A percentile compares a stretch with the other conserved stretches of the same genome.
phyloP scores from a whole-genome alignment of 2,888 invertebrate genomes.

The Apamea crenata region DNA sequence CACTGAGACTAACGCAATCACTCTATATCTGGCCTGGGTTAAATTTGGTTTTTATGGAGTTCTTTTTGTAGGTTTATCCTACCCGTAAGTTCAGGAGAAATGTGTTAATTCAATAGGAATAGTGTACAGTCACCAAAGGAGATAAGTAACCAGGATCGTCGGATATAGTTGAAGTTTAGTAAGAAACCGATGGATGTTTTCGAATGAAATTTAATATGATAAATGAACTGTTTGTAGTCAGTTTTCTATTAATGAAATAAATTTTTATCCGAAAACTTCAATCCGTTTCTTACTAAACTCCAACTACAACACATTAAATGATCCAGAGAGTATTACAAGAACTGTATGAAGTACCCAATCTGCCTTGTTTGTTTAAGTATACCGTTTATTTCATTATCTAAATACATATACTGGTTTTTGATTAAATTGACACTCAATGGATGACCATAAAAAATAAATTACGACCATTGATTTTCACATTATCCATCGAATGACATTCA shows the following conservation, averaged over 20 bases:
- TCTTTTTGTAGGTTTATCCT: not conserved
- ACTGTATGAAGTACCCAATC: too few relatives aligned
- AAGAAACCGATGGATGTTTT: too few relatives aligned
- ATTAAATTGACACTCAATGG: not conserved
- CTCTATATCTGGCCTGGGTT: conserved; percentile 62
- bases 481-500: conserved; percentile 28
- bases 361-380: not conserved
- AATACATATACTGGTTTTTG: conserved; percentile 5
- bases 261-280: too few relatives aligned
- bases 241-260: too few relatives aligned
- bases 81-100: not conserved
- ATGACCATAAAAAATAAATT: conserved; percentile 17
- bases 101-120: not conserved
- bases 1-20: conserved; percentile 68
- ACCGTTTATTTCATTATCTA: not conserved
- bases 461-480: conserved; percentile 31
- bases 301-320: not conserved
- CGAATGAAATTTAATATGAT: too few relatives aligned
- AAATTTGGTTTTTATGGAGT: conserved; percentile 65
- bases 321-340: not conserved
- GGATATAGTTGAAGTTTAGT: too few relatives aligned
- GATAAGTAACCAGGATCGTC: too few relatives aligned
- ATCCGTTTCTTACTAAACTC: too few relatives aligned
- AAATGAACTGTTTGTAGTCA: too few relatives aligned
- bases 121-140: not conserved